A percentile compares a stretch with the other conserved stretches of the same genome.
Conservation (phyloP, 2,888 invertebrate genomes). For the Dysmachus trigonus region DNA sequence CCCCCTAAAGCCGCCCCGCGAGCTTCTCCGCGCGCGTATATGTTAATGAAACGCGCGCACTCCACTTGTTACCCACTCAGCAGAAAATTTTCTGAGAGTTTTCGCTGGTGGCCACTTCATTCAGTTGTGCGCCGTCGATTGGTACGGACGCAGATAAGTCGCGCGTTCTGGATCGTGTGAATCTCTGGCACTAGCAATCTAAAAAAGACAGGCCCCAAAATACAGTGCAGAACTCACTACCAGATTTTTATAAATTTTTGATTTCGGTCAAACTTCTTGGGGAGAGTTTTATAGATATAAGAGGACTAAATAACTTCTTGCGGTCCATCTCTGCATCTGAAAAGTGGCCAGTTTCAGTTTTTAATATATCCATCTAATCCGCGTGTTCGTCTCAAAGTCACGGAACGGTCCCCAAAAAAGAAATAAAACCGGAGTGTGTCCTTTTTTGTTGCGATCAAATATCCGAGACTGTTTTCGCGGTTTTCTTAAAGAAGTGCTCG, state of each 20-base stretch:
- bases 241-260: neutral
- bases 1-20: conserved; percentile 22
- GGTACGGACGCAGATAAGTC: conserved; percentile 60
- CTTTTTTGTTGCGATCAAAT: conserved; percentile 16
- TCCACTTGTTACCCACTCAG: conserved; percentile 38
- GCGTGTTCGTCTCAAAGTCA: neutral
- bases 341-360: neutral
- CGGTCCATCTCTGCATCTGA: neutral
- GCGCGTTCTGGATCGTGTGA: conserved; percentile 45
- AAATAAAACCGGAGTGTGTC: conserved; percentile 27
- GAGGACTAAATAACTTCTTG: neutral
- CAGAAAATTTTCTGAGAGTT: conserved; percentile 38
- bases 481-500: neutral
- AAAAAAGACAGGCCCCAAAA: neutral
- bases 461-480: conserved; percentile 3
- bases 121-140: conserved; percentile 65
- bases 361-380: neutral
- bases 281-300: neutral
- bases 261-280: neutral
- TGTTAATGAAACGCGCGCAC: conserved; percentile 31
- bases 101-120: conserved; percentile 54
- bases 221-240: neutral
- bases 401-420: neutral
- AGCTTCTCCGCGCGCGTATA: conserved; percentile 32
- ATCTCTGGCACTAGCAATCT: conserved; percentile 36